Evolutionary conservation across 2,888 invertebrate genomes (phyloP).

Genomic region (Dugesia japonica): DNA sequence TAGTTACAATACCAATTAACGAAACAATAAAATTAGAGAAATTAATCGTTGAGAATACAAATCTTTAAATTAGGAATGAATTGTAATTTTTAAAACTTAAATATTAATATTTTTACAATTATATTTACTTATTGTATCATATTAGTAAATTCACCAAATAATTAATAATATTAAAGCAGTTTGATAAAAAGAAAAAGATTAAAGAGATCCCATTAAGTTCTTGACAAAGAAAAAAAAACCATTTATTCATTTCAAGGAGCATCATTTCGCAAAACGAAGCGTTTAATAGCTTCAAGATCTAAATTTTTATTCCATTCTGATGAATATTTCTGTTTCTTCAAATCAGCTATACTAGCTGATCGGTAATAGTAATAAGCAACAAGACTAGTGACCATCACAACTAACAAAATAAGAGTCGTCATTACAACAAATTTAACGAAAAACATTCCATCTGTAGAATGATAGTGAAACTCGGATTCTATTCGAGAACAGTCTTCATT

Average conservation of each 20-base stretch:
- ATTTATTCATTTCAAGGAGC: not conserved
- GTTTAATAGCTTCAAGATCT: slow-evolving; percentile 9
- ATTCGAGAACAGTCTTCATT: not conserved
- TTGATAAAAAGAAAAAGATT: not conserved
- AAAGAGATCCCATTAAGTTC: not conserved
- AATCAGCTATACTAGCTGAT: not conserved
- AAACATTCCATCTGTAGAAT: not conserved
- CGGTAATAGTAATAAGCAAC: slow-evolving; percentile 8
- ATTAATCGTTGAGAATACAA: no score
- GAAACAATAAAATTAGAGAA: not conserved
- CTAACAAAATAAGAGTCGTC: slow-evolving; percentile 3
- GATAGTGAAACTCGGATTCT: not conserved
- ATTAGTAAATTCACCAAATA: not conserved
- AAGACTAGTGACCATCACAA: slow-evolving; percentile 7
- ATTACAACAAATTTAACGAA: slow-evolving; percentile 6
- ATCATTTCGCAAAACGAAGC: not conserved
- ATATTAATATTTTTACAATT: not conserved
- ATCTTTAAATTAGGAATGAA: no score
- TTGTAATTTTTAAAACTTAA: no score
- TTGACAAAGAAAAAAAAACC: not conserved
- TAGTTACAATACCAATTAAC: not conserved
- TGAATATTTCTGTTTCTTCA: slow-evolving; percentile 4
- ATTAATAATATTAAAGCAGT: not conserved
- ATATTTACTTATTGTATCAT: no score
- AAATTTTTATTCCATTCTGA: slow-evolving; percentile 13